Percentiles rank a stretch among this genome's conserved stretches.
These are phyloP conservation scores for Hydrophis major DNA, from an alignment of 2,797 vertebrate species.

Conservation along the genomic window DNA sequence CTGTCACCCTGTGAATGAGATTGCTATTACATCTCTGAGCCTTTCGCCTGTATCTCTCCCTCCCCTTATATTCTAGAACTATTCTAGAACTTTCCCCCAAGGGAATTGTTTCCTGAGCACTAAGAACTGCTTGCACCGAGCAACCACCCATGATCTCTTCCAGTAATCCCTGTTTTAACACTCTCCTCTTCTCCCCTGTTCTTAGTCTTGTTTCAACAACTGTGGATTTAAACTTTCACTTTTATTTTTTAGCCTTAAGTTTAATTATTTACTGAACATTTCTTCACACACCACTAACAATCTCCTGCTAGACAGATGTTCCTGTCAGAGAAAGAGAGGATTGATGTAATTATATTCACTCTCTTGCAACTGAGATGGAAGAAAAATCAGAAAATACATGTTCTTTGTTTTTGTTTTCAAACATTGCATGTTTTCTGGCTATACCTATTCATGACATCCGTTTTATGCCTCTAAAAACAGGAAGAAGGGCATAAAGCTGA, in stretches of 20 bases:
- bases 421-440: background rate
- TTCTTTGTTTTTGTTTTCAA: background rate
- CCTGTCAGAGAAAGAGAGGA: background rate
- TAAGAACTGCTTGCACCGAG: background rate
- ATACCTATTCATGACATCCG: background rate
- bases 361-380: background rate
- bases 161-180: background rate
- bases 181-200: background rate
- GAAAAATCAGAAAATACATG: background rate
- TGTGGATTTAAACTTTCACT: background rate
- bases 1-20: background rate
- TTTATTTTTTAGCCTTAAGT: background rate
- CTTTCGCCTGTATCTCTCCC: background rate
- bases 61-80: background rate
- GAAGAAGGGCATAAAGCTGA: background rate
- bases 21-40: background rate
- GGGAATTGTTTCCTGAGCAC: background rate
- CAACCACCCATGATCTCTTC: background rate
- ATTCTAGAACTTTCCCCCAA: background rate
- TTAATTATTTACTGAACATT: background rate
- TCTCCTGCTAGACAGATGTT: background rate
- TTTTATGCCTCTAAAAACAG: background rate
- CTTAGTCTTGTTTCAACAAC: background rate
- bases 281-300: background rate
- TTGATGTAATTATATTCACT: background rate